Percentiles rank a stretch among this genome's conserved stretches.
Conservation (phyloP, 1,140 invertebrate genomes). For the Trichoplusia ni region DNA sequence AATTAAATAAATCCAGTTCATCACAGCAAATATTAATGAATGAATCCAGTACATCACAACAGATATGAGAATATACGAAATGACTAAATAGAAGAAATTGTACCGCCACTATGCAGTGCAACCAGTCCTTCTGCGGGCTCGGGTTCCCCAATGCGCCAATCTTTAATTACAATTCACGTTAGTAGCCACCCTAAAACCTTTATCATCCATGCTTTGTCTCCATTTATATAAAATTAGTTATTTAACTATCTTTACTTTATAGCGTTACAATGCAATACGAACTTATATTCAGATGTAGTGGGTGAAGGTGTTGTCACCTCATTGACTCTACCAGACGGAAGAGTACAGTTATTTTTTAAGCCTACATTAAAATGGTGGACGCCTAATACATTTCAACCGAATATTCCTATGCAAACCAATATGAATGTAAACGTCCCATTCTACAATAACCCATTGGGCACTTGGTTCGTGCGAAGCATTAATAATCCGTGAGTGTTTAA, state of each 20-base stretch:
- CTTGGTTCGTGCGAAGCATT: slow-evolving; percentile 59
- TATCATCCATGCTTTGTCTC: background rate
- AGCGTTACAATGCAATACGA: slow-evolving; percentile 3
- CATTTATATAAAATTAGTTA: background rate
- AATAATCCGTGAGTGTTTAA: slow-evolving; percentile 46
- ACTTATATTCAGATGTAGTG: slow-evolving; percentile 47
- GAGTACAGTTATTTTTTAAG: slow-evolving; percentile 59
- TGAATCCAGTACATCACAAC: background rate
- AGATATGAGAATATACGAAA: slow-evolving; percentile 3
- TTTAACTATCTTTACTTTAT: background rate
- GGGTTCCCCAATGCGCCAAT: slow-evolving; percentile 38
- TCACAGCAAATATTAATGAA: no score
- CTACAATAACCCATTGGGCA: slow-evolving; percentile 31
- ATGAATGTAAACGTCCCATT: slow-evolving; percentile 19
- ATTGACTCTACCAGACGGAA: slow-evolving; percentile 57
- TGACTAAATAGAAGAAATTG: background rate
- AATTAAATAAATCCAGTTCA: background rate
- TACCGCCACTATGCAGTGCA: slow-evolving; percentile 51
- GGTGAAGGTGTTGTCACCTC: slow-evolving; percentile 65
- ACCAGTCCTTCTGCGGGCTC: slow-evolving; percentile 41
- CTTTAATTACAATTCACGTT: slow-evolving; percentile 32
- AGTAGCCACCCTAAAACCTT: background rate
- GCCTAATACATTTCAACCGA: background rate
- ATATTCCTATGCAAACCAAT: background rate
- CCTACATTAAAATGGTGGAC: slow-evolving; percentile 44